Percentiles rank a stretch among this genome's conserved stretches.
Conservation (phyloP, 2,888 invertebrate species). For the Clepsis dumicolana region DNA sequence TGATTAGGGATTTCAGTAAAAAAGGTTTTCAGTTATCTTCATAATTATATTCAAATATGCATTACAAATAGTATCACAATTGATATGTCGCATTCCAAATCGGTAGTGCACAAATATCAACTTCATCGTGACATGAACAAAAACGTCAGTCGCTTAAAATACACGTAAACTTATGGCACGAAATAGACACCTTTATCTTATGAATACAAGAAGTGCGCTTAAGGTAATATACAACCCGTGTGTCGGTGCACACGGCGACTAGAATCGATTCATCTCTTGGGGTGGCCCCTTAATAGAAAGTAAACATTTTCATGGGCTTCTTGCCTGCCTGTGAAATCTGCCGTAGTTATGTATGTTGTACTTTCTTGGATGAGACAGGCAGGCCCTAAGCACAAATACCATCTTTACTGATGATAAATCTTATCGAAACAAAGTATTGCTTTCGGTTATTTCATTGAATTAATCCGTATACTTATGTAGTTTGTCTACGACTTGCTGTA, state of each 20-base stretch:
- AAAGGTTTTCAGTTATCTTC: constrained; percentile 10
- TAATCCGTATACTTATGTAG: too few relatives aligned
- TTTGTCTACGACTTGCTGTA: too few relatives aligned
- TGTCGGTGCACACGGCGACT: constrained; percentile 21
- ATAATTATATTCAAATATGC: constrained; percentile 26
- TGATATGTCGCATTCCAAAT: constrained; percentile 39
- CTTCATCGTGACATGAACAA: background rate
- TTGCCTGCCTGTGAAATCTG: too few relatives aligned
- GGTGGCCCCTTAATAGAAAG: background rate
- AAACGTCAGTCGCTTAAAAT: background rate
- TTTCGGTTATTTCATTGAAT: background rate
- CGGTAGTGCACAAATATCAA: constrained; percentile 10
- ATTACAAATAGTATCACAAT: constrained; percentile 42
- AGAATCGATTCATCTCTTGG: constrained; percentile 21
- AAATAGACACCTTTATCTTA: constrained; percentile 34
- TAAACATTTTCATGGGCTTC: too few relatives aligned
- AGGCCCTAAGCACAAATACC: background rate
- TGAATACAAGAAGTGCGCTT: constrained; percentile 21
- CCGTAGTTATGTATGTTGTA: background rate
- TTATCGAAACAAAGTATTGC: background rate
- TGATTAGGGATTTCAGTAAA: background rate
- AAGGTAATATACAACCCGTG: constrained; percentile 11
- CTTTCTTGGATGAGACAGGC: background rate
- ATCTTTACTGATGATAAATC: background rate
- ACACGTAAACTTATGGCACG: constrained; percentile 29